These are phyloP conservation scores for Drosophila eugracilis DNA, from an alignment of 1,140 invertebrate species.

Conservation along the genomic window DNA sequence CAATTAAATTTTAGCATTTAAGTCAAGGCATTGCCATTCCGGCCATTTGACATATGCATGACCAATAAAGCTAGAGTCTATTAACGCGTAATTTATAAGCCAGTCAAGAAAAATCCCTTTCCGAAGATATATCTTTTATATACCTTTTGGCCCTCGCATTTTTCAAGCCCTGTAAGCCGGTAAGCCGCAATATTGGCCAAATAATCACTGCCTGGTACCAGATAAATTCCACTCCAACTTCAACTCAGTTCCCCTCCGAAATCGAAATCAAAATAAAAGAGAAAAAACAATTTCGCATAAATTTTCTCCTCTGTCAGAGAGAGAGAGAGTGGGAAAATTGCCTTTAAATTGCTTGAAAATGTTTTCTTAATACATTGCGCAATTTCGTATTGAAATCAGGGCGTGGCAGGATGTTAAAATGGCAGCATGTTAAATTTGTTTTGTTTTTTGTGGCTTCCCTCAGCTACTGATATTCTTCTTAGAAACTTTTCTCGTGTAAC, in stretches of 20 bases:
- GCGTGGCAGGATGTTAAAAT: conserved; percentile 35
- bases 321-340: conserved; percentile 34
- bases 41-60: conserved; percentile 52
- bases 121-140: conserved; percentile 22
- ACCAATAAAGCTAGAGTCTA: conserved; percentile 46
- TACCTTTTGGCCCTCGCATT: conserved; percentile 35
- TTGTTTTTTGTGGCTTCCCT: too few relatives aligned
- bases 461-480: too few relatives aligned
- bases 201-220: conserved; percentile 36
- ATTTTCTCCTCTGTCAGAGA: neutral
- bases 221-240: conserved; percentile 27
- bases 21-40: conserved; percentile 29
- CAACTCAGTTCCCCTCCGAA: conserved; percentile 1
- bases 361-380: conserved; percentile 66
- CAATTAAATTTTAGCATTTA: conserved; percentile 36
- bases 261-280: conserved; percentile 2
- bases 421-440: too few relatives aligned
- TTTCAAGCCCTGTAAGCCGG: conserved; percentile 40
- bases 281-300: conserved; percentile 52
- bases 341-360: conserved; percentile 64
- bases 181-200: conserved; percentile 51
- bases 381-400: conserved; percentile 54
- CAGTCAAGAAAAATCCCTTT: neutral
- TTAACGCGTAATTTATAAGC: conserved; percentile 71
- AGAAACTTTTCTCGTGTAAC: conserved; percentile 3